Base-by-base conservation (phyloP, 2,797 vertebrate species). In the Micromesistius poutassou region DNA sequence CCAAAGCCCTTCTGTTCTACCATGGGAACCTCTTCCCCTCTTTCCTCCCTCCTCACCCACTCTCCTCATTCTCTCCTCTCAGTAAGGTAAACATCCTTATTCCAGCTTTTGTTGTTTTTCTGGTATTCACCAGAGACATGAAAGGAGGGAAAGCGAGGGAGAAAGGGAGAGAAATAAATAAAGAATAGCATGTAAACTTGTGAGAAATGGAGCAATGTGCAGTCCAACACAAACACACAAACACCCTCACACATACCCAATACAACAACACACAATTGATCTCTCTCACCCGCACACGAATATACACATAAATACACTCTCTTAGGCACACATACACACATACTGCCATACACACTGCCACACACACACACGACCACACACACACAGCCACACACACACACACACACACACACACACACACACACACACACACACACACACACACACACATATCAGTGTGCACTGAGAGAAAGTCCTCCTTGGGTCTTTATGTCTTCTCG, bases 401-500 rank as follows among this genome's bases (percentile, higher is more conserved):
- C 19, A 6, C 46, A 13, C 42, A 46, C 73, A 13, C 42, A 46
- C 42, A 46, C 38, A 46, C 46, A 19, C 71, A 55, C 19, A 55
- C 16, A 22, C 46, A n/a, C 5, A 22, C 46, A 22, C 5, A 16
- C 16, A 19, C 46, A 5, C 46, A 50, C 36, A 7, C 46, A 55
- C 19, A 2, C 2, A 55, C 19, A 55, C 16, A 16, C 16, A 55
- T 16, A 19, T 55, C 46, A 55, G 46, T 16, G 22, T 55, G 46
- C 46, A 55, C 19, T 13, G 42, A 38, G 35, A 62, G 38, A 42
- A 5, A 12, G 68, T 42, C 74, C 30, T 50, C 14, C 40, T 31
- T 79, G 74, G 72, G 72, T 74, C 73, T 66, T 28, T 74, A 12
- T 72, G 72, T 75, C 4, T 72, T 22, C 22, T 14, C 33, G 66